Evolutionary conservation across 2,797 vertebrate genomes (phyloP).

Genomic region (Malacoraja senta): DNA sequence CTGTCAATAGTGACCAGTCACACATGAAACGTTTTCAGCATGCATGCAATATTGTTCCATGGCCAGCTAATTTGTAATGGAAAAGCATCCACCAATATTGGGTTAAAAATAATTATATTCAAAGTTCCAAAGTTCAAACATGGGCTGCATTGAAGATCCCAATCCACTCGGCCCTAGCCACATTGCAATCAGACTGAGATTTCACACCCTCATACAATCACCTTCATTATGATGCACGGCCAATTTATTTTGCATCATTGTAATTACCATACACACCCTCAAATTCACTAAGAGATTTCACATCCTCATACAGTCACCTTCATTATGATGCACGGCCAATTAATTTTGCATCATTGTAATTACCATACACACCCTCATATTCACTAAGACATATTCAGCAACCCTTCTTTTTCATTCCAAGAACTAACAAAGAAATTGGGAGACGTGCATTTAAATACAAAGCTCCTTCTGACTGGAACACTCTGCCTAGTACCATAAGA

Average conservation of each 20-base stretch:
- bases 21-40: background rate
- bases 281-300: too few species aligned
- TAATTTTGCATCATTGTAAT: too few species aligned
- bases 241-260: background rate
- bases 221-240: background rate
- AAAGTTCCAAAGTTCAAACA: background rate
- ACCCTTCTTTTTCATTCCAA: too few species aligned
- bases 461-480: too few species aligned
- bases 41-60: background rate
- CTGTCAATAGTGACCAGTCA: background rate
- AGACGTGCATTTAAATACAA: too few species aligned
- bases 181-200: background rate
- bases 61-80: background rate
- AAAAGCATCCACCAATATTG: background rate
- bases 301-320: too few species aligned
- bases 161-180: background rate
- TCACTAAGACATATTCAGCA: too few species aligned
- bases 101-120: background rate
- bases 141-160: background rate
- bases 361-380: too few species aligned
- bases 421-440: too few species aligned
- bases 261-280: too few species aligned
- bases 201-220: background rate
- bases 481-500: too few species aligned
- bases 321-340: too few species aligned